A percentile compares a stretch with the other conserved stretches of the same genome.
phyloP scores from a whole-genome alignment of 1,140 invertebrate genomes.

The Bradynema listronoti region DNA sequence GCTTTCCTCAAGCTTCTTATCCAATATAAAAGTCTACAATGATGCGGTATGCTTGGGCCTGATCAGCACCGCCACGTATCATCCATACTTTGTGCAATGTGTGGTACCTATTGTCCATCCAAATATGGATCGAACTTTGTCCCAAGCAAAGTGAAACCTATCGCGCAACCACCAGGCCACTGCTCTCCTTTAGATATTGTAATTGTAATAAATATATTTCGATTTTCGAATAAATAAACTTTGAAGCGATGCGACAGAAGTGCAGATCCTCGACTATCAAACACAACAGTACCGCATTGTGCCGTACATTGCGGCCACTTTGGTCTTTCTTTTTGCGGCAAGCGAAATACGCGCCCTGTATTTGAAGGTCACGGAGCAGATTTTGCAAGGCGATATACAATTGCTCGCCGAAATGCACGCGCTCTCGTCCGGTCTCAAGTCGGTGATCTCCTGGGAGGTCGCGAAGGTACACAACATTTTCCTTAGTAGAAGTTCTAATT shows the following conservation, averaged over 20 bases:
- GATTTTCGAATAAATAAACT: conserved; percentile 64
- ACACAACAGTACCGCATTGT: conserved; percentile 87
- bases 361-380: conserved; percentile 29
- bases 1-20: too few relatives aligned
- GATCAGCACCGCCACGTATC: too few relatives aligned
- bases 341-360: conserved; percentile 75
- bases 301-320: conserved; percentile 70
- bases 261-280: conserved; percentile 82
- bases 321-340: conserved; percentile 69
- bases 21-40: too few relatives aligned
- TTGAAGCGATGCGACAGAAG: conserved; percentile 72
- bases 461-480: too few relatives aligned
- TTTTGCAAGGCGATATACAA: conserved; percentile 13
- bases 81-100: too few relatives aligned
- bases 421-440: conserved; percentile 80
- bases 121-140: too few relatives aligned
- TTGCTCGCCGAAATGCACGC: conserved; percentile 70
- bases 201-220: background rate
- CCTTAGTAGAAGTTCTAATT: too few relatives aligned
- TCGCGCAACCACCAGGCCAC: conserved; percentile 69
- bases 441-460: conserved; percentile 67
- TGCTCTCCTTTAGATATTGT: background rate
- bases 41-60: too few relatives aligned
- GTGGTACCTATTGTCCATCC: too few relatives aligned
- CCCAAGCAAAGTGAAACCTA: conserved; percentile 69